Base-by-base conservation (phyloP, 2,113 vertebrate species). In the Apteryx owenii region DNA sequence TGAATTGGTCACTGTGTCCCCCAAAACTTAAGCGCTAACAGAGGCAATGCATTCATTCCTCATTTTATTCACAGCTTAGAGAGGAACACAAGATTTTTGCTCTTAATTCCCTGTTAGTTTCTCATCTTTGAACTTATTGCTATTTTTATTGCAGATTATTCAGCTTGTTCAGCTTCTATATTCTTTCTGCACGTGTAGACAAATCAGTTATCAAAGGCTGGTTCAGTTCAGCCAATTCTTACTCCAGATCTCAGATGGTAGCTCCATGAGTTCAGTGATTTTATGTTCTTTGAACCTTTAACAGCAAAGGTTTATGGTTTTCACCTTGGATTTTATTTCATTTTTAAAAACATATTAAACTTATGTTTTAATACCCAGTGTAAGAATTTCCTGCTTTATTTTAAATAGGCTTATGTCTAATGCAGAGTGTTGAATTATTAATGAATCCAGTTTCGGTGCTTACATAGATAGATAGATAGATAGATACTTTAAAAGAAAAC, bases 101-200 rank as follows among this genome's bases (percentile, higher is more conserved):
- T 31, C 58, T 58, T 44, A 70, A 29, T 66, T 60, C 23, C 50
- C 80, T 29, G 18, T 46, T 65, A 62, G 36, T 84, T 92, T 89
- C 81, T 95, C 1, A 2, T 40, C 65, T 93, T 95, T 90, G 46
- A 92, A 81, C 9, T 93, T 84, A 75, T 0, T 93, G 80, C 80
- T 95, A 31, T 94, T 95, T 68, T 87, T 92, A 87, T 93, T 92
- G 93, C 80, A 77, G n/a, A 88, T 93, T 92, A 95, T 76, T 92
- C 68, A 66, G 48, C 58, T 83, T 77, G 48, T 77, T 83, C 71
- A 73, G 62, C 58, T 94, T 75, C 90, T 88, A 77, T 93, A 81
- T 90, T 81, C 91, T 95, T 86, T 93, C 94, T 70, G 76, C 93
- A 92, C 86, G 14, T 86, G 69, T 25, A 84, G 72, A 78, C 92